phyloP scores from a whole-genome alignment of 2,113 vertebrate species.

The Chascanopsetta lugubris region DNA sequence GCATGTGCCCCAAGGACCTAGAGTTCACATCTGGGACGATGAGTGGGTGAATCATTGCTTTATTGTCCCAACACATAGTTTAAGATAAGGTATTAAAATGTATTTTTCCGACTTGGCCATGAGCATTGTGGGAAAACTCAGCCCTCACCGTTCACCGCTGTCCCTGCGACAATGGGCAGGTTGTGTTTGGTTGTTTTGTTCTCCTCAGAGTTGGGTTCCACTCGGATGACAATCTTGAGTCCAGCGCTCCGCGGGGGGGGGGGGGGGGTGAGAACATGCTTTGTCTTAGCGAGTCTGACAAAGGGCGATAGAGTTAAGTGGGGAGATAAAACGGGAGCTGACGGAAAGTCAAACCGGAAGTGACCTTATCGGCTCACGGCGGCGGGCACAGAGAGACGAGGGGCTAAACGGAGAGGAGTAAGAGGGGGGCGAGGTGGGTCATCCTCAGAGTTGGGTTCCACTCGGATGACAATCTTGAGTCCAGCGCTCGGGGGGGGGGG shows the following conservation, averaged over 20 bases:
- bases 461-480: slow-evolving; percentile 68
- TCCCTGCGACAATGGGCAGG: slow-evolving; percentile 52
- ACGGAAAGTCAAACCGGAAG: slow-evolving; percentile 76
- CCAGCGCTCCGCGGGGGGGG: slow-evolving; percentile 26
- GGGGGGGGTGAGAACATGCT: slow-evolving; percentile 50
- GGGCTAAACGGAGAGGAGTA: slow-evolving; percentile 43
- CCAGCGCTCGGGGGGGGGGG: slow-evolving; percentile 24
- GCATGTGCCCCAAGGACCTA: background rate
- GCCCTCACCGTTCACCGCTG: slow-evolving; percentile 41
- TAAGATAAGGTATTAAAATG: background rate
- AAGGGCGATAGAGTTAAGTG: slow-evolving; percentile 69
- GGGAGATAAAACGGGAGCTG: slow-evolving; percentile 70
- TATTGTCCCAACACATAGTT: too few species aligned
- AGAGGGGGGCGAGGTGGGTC: slow-evolving; percentile 38
- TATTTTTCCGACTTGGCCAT: slow-evolving; percentile 3
- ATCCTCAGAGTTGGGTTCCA: slow-evolving; percentile 56
- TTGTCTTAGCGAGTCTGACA: slow-evolving; percentile 70
- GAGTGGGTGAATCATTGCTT: too few species aligned
- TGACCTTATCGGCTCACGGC: slow-evolving; percentile 70
- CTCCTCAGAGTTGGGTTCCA: slow-evolving; percentile 56
- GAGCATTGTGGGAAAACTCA: slow-evolving; percentile 37
- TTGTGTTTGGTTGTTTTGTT: slow-evolving; percentile 65
- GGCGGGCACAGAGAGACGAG: slow-evolving; percentile 21
- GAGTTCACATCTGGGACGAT: background rate
- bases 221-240: slow-evolving; percentile 68